Percentiles rank a stretch among this genome's conserved stretches.
Conservation (phyloP, 2,797 vertebrate genomes). For the Novumbra hubbsi region DNA sequence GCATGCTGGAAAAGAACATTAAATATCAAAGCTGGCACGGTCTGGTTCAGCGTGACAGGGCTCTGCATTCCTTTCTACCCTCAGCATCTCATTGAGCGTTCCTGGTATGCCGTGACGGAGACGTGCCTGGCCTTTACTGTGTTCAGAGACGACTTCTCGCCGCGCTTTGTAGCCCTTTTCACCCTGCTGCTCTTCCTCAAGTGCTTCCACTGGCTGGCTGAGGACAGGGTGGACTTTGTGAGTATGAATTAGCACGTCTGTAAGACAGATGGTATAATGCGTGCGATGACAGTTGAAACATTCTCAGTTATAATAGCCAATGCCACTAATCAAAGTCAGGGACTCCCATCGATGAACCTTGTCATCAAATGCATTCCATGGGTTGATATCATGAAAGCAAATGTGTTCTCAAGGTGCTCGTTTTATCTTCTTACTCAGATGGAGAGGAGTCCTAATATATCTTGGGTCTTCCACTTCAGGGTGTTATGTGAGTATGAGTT, state of each 20-base stretch:
- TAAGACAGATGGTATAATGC: neutral
- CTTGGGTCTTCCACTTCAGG: conserved; percentile 95
- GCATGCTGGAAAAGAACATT: neutral
- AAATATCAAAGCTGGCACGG: neutral
- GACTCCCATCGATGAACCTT: too few relatives aligned
- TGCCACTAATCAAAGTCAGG: too few relatives aligned
- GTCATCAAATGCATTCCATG: too few relatives aligned
- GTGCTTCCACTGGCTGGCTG: conserved; percentile 97
- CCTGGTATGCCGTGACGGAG: conserved; percentile 97
- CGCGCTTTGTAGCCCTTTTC: conserved; percentile 95
- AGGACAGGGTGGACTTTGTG: conserved; percentile 96
- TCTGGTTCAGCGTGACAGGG: neutral
- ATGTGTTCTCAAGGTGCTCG: neutral
- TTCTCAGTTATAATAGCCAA: neutral
- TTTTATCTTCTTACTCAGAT: conserved; percentile 72
- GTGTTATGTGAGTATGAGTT: conserved; percentile 88
- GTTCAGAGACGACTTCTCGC: conserved; percentile 96
- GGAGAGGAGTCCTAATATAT: conserved; percentile 98
- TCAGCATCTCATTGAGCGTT: conserved; percentile 94
- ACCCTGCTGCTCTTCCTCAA: conserved; percentile 98
- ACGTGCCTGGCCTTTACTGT: conserved; percentile 98
- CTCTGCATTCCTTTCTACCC: neutral
- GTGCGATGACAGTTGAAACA: neutral
- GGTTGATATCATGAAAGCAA: neutral
- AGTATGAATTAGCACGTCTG: conserved; percentile 55